phyloP scores from a whole-genome alignment of 2,113 vertebrate species.

The Hypanus sabinus region DNA sequence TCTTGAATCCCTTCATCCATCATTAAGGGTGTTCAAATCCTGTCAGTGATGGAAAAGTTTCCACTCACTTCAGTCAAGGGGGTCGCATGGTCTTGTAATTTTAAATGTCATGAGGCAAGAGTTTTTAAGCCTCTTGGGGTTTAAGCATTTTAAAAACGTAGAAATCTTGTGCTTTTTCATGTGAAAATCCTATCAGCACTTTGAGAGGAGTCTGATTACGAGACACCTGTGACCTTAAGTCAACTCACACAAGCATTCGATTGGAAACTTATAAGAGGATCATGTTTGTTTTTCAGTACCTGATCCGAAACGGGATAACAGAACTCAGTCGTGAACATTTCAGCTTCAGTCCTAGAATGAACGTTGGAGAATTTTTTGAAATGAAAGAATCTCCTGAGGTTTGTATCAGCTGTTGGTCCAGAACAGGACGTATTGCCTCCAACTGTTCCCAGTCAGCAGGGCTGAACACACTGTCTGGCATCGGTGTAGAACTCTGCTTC shows the following conservation, averaged over 20 bases:
- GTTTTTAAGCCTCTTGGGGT: not conserved
- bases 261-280: not conserved
- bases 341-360: conserved; percentile 96
- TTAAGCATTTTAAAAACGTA: not conserved
- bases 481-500: no score
- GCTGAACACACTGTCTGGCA: no score
- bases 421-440: not conserved
- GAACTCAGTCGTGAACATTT: conserved; percentile 83
- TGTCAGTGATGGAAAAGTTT: not conserved
- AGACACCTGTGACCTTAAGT: not conserved
- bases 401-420: conserved; percentile 35
- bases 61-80: no score
- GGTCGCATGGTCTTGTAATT: not conserved
- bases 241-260: not conserved
- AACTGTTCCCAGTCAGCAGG: no score
- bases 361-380: conserved; percentile 93
- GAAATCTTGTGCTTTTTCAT: not conserved
- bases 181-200: not conserved
- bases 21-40: not conserved
- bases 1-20: not conserved
- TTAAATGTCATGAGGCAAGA: not conserved
- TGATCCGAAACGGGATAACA: conserved; percentile 75
- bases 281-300: conserved; percentile 59
- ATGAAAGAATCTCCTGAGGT: conserved; percentile 82
- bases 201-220: not conserved